Conservation (phyloP, 2,888 invertebrate species). For the Mesorhabditis sp. region DNA sequence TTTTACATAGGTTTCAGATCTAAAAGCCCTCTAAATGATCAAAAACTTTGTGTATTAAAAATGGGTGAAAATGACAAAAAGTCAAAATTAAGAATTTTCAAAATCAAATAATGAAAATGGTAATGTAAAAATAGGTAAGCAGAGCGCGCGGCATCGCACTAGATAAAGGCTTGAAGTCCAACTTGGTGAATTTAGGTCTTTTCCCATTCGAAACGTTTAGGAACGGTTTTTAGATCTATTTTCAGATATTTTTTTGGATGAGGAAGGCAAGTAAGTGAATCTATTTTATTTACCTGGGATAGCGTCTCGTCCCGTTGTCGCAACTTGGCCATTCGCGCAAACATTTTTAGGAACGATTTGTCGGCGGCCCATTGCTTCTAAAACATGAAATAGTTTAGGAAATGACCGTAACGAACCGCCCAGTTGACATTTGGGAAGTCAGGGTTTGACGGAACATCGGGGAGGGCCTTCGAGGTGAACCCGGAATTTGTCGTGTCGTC, state of each 20-base stretch:
- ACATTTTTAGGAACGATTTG: conserved; percentile 40
- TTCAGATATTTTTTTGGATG: neutral
- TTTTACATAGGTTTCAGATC: no score
- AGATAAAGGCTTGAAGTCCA: no score
- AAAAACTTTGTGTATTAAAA: no score
- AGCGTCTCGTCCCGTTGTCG: conserved; percentile 40
- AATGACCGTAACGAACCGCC: conserved; percentile 15
- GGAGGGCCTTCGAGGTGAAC: conserved; percentile 25
- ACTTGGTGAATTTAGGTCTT: neutral
- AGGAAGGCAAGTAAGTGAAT: no score
- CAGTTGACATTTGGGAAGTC: conserved; percentile 47
- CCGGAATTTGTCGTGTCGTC: conserved; percentile 35
- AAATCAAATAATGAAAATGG: no score
- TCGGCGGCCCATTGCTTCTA: conserved; percentile 35
- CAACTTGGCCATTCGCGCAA: conserved; percentile 43
- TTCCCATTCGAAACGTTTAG: neutral
- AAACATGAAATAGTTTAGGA: conserved; percentile 7
- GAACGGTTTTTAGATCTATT: conserved; percentile 8
- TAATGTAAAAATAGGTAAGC: no score
- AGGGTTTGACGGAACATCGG: conserved; percentile 24
- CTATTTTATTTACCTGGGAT: conserved; percentile 17
- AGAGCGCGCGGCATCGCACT: no score
- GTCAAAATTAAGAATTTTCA: no score
- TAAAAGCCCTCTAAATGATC: no score
- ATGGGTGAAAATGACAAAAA: no score